Conservation (phyloP, 2,888 invertebrate species). For the Sisyra terminalis region DNA sequence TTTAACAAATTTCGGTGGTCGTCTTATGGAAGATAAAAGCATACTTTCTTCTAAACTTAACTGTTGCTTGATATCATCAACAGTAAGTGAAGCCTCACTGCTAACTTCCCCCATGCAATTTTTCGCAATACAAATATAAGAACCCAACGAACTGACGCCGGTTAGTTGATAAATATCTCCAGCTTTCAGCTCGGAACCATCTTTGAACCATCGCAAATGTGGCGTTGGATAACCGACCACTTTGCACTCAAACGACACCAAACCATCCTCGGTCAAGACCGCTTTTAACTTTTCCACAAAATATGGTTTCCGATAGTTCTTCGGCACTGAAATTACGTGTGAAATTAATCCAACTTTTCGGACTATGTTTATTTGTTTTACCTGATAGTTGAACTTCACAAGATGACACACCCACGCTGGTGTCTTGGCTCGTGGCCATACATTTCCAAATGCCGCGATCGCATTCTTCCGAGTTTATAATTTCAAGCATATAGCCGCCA, state of each 20-base stretch:
- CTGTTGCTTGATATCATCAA: conserved; percentile 83
- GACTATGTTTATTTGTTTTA: conserved; percentile 22
- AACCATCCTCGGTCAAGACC: conserved; percentile 75
- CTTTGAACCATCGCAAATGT: conserved; percentile 77
- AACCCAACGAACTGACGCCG: conserved; percentile 76
- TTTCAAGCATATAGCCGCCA: conserved; percentile 63
- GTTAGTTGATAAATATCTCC: conserved; percentile 86
- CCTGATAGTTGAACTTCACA: conserved; percentile 64
- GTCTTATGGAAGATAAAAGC: conserved; percentile 55
- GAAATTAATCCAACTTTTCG: too few species aligned
- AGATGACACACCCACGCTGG: conserved; percentile 57
- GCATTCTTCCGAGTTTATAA: conserved; percentile 55
- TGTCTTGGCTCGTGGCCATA: conserved; percentile 61
- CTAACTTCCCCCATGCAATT: conserved; percentile 85
- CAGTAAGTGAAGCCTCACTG: conserved; percentile 72
- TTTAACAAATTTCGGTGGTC: conserved; percentile 68
- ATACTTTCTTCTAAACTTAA: conserved; percentile 71
- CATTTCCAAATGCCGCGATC: conserved; percentile 88
- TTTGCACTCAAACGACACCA: conserved; percentile 86
- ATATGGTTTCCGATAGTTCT: conserved; percentile 75
- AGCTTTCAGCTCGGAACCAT: conserved; percentile 78
- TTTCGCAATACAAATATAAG: conserved; percentile 75
- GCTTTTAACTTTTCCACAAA: conserved; percentile 85
- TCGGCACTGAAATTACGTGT: conserved; percentile 70
- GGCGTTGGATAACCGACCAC: conserved; percentile 87